A percentile compares a stretch with the other conserved stretches of the same genome.
phyloP scores from a whole-genome alignment of 2,113 vertebrate genomes.

The Rynchops niger region DNA sequence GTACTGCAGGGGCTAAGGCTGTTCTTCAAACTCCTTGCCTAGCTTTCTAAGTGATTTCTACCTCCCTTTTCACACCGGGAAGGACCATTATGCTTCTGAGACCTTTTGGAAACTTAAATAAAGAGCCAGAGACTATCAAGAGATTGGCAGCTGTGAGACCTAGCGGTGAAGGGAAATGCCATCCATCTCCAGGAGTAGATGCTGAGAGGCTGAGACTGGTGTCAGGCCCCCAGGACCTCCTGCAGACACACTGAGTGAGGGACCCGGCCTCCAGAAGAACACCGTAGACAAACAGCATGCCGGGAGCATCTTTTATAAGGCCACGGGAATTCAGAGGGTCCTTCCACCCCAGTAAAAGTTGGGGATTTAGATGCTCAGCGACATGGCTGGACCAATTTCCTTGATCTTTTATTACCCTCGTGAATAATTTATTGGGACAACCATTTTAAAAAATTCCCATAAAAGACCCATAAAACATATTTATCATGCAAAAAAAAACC shows the following conservation, averaged over 20 bases:
- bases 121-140: not conserved
- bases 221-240: not conserved
- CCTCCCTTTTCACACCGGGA: not conserved
- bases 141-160: not conserved
- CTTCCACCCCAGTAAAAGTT: constrained; percentile 19
- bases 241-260: not conserved
- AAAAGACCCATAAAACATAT: constrained; percentile 69
- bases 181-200: not conserved
- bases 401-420: constrained; percentile 62
- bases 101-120: not conserved
- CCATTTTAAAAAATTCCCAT: constrained; percentile 53
- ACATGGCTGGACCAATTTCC: constrained; percentile 40
- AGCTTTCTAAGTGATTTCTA: not conserved
- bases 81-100: not conserved
- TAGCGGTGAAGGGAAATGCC: not conserved
- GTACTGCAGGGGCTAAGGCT: not conserved
- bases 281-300: not conserved
- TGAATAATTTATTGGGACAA: constrained; percentile 70
- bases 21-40: not conserved
- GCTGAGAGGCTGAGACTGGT: not conserved
- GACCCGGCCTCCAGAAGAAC: not conserved
- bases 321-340: not conserved
- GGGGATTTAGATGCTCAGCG: constrained; percentile 33
- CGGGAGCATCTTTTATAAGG: not conserved
- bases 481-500: constrained; percentile 18